phyloP scores from a whole-genome alignment of 30 jellyfish, hydroid and myxozoan genomes.

The Cassiopea xamachana region DNA sequence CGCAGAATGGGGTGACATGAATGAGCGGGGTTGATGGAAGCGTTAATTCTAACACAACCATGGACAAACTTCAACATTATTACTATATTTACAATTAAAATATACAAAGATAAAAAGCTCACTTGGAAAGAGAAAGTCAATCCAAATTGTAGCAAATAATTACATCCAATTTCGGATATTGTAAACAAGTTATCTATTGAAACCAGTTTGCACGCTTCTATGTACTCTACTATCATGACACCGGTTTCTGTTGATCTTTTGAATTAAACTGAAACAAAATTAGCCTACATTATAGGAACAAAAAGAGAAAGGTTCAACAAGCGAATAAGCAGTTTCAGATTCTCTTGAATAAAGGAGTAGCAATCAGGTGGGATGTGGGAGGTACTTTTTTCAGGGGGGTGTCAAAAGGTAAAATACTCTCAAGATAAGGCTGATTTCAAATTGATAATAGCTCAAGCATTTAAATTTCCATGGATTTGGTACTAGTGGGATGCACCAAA shows the following conservation, averaged over 20 bases:
- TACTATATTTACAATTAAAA: constrained; percentile 3
- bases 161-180: constrained; percentile 40
- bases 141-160: constrained; percentile 67
- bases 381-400: too few species aligned
- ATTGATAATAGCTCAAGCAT: too few species aligned
- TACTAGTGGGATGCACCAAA: too few species aligned
- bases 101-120: constrained; percentile 73
- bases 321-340: too few species aligned
- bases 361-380: too few species aligned
- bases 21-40: not conserved
- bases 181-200: not conserved
- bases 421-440: too few species aligned
- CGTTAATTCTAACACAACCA: not conserved
- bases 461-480: too few species aligned
- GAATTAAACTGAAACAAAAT: constrained; percentile 29
- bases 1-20: not conserved
- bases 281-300: not conserved
- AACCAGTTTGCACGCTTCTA: not conserved
- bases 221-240: constrained; percentile 4
- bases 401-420: too few species aligned
- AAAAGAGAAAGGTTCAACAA: too few species aligned
- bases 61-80: not conserved
- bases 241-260: constrained; percentile 33
- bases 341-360: too few species aligned
- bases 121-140: constrained; percentile 48